phyloP scores from a whole-genome alignment of 2,888 invertebrate species.

The Xylota segnis region DNA sequence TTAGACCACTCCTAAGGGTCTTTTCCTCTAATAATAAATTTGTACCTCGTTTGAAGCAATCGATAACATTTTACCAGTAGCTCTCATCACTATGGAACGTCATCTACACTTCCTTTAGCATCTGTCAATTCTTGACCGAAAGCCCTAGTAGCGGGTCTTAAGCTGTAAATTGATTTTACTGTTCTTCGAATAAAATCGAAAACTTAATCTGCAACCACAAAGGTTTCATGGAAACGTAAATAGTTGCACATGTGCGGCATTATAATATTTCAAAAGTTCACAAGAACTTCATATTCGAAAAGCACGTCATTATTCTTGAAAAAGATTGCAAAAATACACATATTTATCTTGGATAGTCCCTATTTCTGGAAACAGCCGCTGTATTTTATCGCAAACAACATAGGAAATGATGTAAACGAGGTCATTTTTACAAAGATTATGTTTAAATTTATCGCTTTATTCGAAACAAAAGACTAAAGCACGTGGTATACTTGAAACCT shows the following conservation, averaged over 20 bases:
- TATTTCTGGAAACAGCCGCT: background rate
- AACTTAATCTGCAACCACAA: background rate
- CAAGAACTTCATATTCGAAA: background rate
- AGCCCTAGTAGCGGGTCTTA: no score
- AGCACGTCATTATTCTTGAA: background rate
- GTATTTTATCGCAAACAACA: conserved; percentile 7
- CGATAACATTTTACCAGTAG: background rate
- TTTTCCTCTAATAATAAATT: no score
- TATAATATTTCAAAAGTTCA: background rate
- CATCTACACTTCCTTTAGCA: background rate
- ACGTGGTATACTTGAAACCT: conserved; percentile 29
- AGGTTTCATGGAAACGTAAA: background rate
- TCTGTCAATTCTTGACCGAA: background rate
- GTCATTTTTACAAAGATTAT: background rate
- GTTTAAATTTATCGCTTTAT: conserved; percentile 14
- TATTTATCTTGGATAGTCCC: background rate
- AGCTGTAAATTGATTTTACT: no score
- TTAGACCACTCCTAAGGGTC: no score
- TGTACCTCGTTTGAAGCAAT: background rate
- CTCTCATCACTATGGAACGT: background rate
- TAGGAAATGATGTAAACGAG: conserved; percentile 39
- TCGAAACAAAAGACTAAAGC: conserved; percentile 9
- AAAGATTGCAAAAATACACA: conserved; percentile 5
- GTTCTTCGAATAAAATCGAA: no score
- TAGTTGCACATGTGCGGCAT: background rate